Evolutionary conservation across 2,888 invertebrate species (phyloP), one percentile per base, ranked within the genome.

Genomic region (Cetonia aurata): DNA sequence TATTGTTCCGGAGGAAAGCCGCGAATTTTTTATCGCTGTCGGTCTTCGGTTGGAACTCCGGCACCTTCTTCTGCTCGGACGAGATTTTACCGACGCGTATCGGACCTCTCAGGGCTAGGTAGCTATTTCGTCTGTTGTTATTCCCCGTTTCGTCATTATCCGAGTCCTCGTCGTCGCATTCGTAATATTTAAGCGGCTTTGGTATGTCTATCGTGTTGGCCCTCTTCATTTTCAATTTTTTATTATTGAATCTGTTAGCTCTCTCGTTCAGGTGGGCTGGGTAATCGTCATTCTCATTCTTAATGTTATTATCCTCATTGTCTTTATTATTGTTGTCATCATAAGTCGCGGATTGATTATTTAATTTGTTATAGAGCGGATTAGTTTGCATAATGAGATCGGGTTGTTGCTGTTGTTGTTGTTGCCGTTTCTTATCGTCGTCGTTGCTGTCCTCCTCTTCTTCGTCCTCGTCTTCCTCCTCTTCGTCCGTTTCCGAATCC

Each of bases 141-240:
- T 8, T 37, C 9, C 1, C 10, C 33, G 77, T 75, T 19, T 80
- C 83, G 0, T 85, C 79, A 33, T 76, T 76, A 19, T 81, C 81
- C 55, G 77, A 79, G 57, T 82, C 81, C 8, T 86, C 86, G 33
- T 87, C 87, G 70, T 85, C 85, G 72, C 83, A 83, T 67, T 83
- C 83, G 55, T 85, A 85, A 73, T 84, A 85, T 68, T 83, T 83
- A 84, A 87, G 75, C 0, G 90, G 89, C 78, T 93, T 93, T 0
- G 95, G 94, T 80, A 95, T 94, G 80, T 95, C 95, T 73, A 95
- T 94, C 0, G 96, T 96, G 77, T 96, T 96, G 3, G 95, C 95
- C 13, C 95, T 89, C 83, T 95, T 95, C 91, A 95, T 93, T 77
- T 92, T 90, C 25, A 91, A 86, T 80, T 93, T 93, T 77, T 92